Evolutionary conservation across 2,888 invertebrate species (phyloP).

Genomic region (Thalpophila matura): DNA sequence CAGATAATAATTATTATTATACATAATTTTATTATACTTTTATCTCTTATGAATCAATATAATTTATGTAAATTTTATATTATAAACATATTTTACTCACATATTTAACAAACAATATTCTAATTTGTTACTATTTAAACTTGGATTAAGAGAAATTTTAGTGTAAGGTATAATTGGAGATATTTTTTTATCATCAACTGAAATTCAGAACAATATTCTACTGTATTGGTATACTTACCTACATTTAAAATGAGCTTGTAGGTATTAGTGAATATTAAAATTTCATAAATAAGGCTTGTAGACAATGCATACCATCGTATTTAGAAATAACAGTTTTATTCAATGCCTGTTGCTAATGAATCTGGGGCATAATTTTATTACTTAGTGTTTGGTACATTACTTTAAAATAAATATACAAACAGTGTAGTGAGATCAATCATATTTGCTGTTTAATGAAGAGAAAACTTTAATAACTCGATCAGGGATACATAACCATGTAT

Average conservation of each 20-base stretch:
- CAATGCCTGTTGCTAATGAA: constrained; percentile 10
- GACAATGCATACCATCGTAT: constrained; percentile 25
- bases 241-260: constrained; percentile 44
- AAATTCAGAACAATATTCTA: constrained; percentile 49
- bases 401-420: constrained; percentile 6
- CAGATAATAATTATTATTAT: too few relatives aligned
- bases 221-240: constrained; percentile 21
- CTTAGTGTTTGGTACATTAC: constrained; percentile 7
- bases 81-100: constrained; percentile 54
- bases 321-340: constrained; percentile 14
- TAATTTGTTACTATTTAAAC: constrained; percentile 65
- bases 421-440: constrained; percentile 14
- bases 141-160: constrained; percentile 62
- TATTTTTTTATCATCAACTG: constrained; percentile 66
- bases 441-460: constrained; percentile 14
- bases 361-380: not conserved
- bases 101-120: constrained; percentile 56
- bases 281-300: constrained; percentile 35
- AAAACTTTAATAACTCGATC: not conserved
- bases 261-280: constrained; percentile 31
- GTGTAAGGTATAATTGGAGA: constrained; percentile 62
- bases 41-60: constrained; percentile 43
- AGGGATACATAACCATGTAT: not conserved
- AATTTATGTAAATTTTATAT: constrained; percentile 52
- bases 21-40: constrained; percentile 46